These are phyloP conservation scores for Balanococcus diminutus DNA, from an alignment of 2,888 invertebrate genomes.

Conservation along the genomic window DNA sequence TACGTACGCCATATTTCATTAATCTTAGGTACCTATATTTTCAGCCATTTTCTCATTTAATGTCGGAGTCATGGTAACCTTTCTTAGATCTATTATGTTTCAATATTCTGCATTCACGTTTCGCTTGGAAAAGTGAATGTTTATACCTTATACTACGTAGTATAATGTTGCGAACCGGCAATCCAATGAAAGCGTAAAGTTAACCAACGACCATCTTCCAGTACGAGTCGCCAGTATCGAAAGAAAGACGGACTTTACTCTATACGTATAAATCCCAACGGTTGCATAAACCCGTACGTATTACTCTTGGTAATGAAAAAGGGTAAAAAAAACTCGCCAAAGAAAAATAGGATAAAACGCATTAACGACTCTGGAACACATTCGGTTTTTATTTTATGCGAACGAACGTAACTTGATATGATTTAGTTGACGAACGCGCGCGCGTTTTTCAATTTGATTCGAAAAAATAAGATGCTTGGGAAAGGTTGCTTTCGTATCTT, in stretches of 20 bases:
- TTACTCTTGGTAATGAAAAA: constrained; percentile 8
- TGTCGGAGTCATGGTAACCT: not conserved
- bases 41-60: not conserved
- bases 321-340: not conserved
- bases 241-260: not conserved
- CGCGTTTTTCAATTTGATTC: constrained; percentile 48
- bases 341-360: constrained; percentile 35
- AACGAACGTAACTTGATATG: constrained; percentile 41
- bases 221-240: too few relatives aligned
- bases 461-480: constrained; percentile 40
- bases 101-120: not conserved
- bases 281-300: not conserved
- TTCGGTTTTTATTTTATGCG: constrained; percentile 39
- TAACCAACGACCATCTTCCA: too few relatives aligned
- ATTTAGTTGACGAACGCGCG: constrained; percentile 48
- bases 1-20: not conserved
- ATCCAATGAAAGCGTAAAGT: too few relatives aligned
- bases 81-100: not conserved
- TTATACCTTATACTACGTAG: too few relatives aligned
- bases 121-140: not conserved
- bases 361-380: constrained; percentile 19
- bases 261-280: constrained; percentile 22
- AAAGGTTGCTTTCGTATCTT: not conserved
- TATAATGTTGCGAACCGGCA: too few relatives aligned
- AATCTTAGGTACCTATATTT: not conserved